A percentile compares a stretch with the other conserved stretches of the same genome.
These are phyloP conservation scores for Spea hammondii DNA, from an alignment of 2,797 vertebrate species.

Conservation along the genomic window DNA sequence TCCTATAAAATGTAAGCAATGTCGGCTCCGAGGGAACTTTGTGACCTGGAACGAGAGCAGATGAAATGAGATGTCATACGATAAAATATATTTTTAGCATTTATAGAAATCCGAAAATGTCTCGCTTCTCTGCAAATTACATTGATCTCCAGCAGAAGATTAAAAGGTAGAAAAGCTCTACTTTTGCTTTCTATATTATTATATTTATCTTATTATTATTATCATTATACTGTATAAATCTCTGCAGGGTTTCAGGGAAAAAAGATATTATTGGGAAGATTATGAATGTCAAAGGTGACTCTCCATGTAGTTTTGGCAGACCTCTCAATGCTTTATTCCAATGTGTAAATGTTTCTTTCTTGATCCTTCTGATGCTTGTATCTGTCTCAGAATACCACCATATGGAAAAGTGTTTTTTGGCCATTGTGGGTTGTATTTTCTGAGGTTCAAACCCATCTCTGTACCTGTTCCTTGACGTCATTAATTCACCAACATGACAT, in stretches of 20 bases:
- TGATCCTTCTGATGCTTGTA: not conserved
- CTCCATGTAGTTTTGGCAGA: not conserved
- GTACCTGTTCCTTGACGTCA: not conserved
- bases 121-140: conserved; percentile 42
- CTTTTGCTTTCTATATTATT: conserved; percentile 27
- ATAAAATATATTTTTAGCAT: conserved; percentile 34
- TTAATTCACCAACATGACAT: not conserved
- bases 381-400: not conserved
- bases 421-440: not conserved
- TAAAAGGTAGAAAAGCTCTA: not conserved
- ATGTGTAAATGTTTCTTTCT: not conserved
- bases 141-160: not conserved
- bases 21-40: conserved; percentile 22
- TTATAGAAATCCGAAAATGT: conserved; percentile 41
- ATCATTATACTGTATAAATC: conserved; percentile 21
- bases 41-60: conserved; percentile 35
- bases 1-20: conserved; percentile 20
- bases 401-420: not conserved
- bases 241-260: conserved; percentile 8
- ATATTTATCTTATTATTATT: conserved; percentile 34
- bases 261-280: conserved; percentile 27
- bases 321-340: not conserved
- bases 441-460: not conserved
- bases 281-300: conserved; percentile 23
- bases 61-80: conserved; percentile 44